Evolutionary conservation across 92 coral and sea anemone species (phyloP), one percentile per base, ranked within the genome.

Genomic region (Parazoanthus atlanticus): DNA sequence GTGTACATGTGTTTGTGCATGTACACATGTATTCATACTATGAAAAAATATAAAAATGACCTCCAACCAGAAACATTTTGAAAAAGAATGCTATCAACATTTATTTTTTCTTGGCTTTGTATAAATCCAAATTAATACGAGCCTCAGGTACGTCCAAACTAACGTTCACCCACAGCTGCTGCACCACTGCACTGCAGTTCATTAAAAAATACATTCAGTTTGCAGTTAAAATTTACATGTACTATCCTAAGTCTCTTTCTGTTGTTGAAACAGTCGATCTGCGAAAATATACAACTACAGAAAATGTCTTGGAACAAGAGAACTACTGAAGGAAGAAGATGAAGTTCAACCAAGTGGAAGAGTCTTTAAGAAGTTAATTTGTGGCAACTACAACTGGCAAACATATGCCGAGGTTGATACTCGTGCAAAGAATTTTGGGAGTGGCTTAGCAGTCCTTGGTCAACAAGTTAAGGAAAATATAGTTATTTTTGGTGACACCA

Each of bases 271-370:
- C 87, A 97, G 99, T 84, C 93, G 98, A 31, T 89, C 98, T 17
- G 98, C 93, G 43, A 92, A 93, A 89, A 89, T 93, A 65, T 96
- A 92, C 88, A 95, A 94, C 10, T 90, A 94, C 72, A 91, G 97
- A 80, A 94, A 96, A 73, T 97, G 99, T 81, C 96, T 97, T 65
- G 99, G 99, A 23, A 97, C 99, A 33, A 94, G 99, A 80, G 98
- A 97, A 89, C 31, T 90, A 16, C 88, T 97, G 38, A 93, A 88
- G 49, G 96, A 94, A 71, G 98, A 94, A 80, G 94, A 95, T 84
- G 99, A 97, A 78, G 72, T 78, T 31, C 99, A 97, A 65, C 49
- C 95, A 38, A 95, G 95, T 89, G 99, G 99, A 40, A 84, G 98
- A 80, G 93, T 95, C 40, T 97, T 97, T 88, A 96, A 94, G 49